Base-by-base conservation (phyloP, 2,797 vertebrate genomes). In the Phoebastria nigripes region DNA sequence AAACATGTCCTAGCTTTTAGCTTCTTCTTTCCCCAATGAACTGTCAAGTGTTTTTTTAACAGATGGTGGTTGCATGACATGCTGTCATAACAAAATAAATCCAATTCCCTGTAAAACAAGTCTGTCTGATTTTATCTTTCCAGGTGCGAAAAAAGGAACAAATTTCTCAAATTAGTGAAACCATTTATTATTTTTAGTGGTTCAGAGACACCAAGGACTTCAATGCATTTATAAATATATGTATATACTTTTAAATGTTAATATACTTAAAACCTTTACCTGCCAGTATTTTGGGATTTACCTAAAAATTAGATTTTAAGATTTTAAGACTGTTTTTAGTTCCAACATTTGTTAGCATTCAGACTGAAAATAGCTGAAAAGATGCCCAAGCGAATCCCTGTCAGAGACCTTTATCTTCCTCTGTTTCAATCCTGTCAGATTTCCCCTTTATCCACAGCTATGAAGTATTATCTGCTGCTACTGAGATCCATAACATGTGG, bases 21-120 rank as follows among this genome's bases (percentile, higher is more conserved):
- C 28, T 91, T 81, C 20, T 73, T 11, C 78, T 82, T 90, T 96
- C 61, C 69, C 72, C 41, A 37, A 24, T 76, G 71, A 82, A 62
- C 42, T 70, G 73, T 79, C 73, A 90, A 92, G 37, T 24, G 20
- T 14, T 51, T 89, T 89, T 86, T 67, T 80, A 91, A 92, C 80
- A 93, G 87, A 93, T 91, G 83, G 84, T 82, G 51, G 47, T 70
- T 72, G 44, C 4, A 18, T 81, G 94, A 76, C 81, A 90, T 61
- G 28, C 61, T 94, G 85, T 91, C 90, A 70, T 35, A 87, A 90
- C 25, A 96, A 87, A 90, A 92, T 73, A 92, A 88, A 94, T 91
- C 31, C n/a, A 85, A 49, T 69, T 94, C 59, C 63, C 69, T 85
- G 47, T 24, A 77, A 94, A 89, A 83, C 10, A 85, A 94, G 69